Percentiles rank a stretch among this genome's conserved stretches.
phyloP scores from a whole-genome alignment of 2,113 vertebrate genomes.

The Oxyruncus cristatus region DNA sequence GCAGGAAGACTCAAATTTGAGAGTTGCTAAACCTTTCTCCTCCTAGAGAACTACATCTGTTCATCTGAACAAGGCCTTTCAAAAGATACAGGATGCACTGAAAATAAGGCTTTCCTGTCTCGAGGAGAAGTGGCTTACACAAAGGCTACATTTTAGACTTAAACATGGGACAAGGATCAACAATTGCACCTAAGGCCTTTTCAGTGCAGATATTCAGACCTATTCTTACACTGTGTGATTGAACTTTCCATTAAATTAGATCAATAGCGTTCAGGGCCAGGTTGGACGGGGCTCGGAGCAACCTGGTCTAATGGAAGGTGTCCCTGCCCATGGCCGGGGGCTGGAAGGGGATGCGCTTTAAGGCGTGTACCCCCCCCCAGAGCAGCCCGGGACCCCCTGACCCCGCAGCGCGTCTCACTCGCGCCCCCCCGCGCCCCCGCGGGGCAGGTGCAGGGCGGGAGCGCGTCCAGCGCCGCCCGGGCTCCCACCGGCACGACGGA shows the following conservation, averaged over 20 bases:
- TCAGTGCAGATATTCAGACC: neutral
- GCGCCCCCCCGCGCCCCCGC: neutral
- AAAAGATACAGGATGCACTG: neutral
- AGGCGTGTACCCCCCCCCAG: neutral
- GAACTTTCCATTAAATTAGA: neutral
- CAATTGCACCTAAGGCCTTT: fast-evolving
- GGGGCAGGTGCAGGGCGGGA: neutral
- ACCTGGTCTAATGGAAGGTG: neutral
- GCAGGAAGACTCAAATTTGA: neutral
- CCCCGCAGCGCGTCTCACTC: neutral
- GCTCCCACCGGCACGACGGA: neutral
- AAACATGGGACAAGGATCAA: neutral
- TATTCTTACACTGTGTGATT: neutral
- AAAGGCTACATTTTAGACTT: neutral
- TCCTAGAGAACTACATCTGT: neutral
- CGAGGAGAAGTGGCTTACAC: neutral
- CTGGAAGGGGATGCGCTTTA: neutral
- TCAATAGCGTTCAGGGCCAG: neutral
- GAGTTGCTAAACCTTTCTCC: neutral
- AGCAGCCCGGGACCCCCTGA: neutral
- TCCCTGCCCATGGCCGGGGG: too few species aligned
- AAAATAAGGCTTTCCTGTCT: neutral
- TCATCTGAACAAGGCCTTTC: neutral
- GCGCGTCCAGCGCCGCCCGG: neutral
- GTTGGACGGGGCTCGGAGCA: neutral